A percentile compares a stretch with the other conserved stretches of the same genome.
Conservation (phyloP, 2,113 vertebrate genomes). For the Balaeniceps rex region DNA sequence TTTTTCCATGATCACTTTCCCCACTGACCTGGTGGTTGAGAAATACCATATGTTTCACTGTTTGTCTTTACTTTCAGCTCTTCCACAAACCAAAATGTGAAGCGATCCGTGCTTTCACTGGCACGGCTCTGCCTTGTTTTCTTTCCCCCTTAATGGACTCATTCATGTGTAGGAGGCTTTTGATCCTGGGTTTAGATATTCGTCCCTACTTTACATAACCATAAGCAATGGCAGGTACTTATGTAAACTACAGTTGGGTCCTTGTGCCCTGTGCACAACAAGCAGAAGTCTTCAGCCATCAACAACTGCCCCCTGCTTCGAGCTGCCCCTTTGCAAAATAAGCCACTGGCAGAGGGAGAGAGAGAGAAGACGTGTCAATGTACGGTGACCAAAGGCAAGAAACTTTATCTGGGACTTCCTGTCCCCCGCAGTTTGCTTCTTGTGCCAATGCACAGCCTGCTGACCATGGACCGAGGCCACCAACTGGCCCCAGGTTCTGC, state of each 20-base stretch:
- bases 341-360: background rate
- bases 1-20: background rate
- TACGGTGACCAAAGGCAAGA: background rate
- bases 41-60: slow-evolving; percentile 7
- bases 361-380: background rate
- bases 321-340: background rate
- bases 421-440: background rate
- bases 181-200: slow-evolving; percentile 68
- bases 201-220: slow-evolving; percentile 62
- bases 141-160: slow-evolving; percentile 24
- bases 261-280: background rate
- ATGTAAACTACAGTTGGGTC: slow-evolving; percentile 40
- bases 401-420: background rate
- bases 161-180: slow-evolving; percentile 73
- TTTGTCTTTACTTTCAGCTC: slow-evolving; percentile 58
- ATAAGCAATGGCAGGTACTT: slow-evolving; percentile 50
- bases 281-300: background rate
- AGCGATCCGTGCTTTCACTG: slow-evolving; percentile 60
- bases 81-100: slow-evolving; percentile 67
- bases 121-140: slow-evolving; percentile 21
- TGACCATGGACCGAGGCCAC: background rate
- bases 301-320: background rate
- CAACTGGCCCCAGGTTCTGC: background rate
- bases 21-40: slow-evolving; percentile 18
- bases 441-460: fast-evolving